Percentiles rank a stretch among this genome's conserved stretches.
phyloP scores from a whole-genome alignment of 2,888 invertebrate species.

The Sarcophaga variegata region DNA sequence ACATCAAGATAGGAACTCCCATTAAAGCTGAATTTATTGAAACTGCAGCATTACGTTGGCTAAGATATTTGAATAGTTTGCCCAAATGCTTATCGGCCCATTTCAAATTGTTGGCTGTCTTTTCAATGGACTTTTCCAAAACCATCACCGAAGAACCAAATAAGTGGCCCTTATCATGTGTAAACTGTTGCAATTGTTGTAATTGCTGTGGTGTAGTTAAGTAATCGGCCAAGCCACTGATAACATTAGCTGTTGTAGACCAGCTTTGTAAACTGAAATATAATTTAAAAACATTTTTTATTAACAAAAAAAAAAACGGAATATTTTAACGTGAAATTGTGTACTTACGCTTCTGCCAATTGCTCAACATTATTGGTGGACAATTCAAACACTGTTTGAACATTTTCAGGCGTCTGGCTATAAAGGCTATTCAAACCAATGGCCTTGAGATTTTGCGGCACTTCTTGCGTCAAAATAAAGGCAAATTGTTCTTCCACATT shows the following conservation, averaged over 20 bases:
- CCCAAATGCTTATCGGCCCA: slow-evolving; percentile 76
- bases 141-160: slow-evolving; percentile 75
- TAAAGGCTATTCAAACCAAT: slow-evolving; percentile 81
- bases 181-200: slow-evolving; percentile 73
- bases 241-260: slow-evolving; percentile 75
- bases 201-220: slow-evolving; percentile 77
- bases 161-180: slow-evolving; percentile 66
- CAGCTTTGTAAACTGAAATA: slow-evolving; percentile 76
- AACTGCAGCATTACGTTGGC: slow-evolving; percentile 49
- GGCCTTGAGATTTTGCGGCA: slow-evolving; percentile 71
- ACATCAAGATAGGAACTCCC: not conserved
- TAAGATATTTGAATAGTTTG: slow-evolving; percentile 74
- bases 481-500: slow-evolving; percentile 82
- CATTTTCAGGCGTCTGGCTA: slow-evolving; percentile 82
- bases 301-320: not conserved
- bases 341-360: slow-evolving; percentile 74
- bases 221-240: slow-evolving; percentile 77
- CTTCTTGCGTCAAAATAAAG: slow-evolving; percentile 81
- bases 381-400: slow-evolving; percentile 73
- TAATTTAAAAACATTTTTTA: not conserved
- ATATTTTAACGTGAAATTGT: not conserved
- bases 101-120: slow-evolving; percentile 76
- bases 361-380: slow-evolving; percentile 69
- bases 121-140: slow-evolving; percentile 73
- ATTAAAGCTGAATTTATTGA: not conserved